phyloP scores from a whole-genome alignment of 2,888 invertebrate species.

The Leptinotarsa haldemani region DNA sequence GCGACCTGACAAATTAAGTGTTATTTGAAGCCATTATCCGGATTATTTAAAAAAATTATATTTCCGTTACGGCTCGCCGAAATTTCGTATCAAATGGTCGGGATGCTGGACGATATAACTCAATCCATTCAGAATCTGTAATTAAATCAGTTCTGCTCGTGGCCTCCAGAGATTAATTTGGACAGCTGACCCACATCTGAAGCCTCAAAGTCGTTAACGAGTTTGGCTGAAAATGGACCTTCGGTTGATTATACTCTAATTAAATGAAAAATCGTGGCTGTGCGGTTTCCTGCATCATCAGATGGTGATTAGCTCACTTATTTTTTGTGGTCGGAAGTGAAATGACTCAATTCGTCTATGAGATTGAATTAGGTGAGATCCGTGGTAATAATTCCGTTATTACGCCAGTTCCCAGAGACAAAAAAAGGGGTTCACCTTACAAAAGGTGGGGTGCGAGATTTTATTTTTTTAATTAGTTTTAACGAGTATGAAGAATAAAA shows the following conservation, averaged over 20 bases:
- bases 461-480: too few relatives aligned
- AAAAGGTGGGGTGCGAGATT: too few relatives aligned
- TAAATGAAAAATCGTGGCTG: neutral
- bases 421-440: too few relatives aligned
- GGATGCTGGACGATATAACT: neutral
- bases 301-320: neutral
- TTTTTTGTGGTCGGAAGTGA: neutral
- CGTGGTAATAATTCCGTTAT: neutral
- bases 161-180: constrained; percentile 1
- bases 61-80: constrained; percentile 3
- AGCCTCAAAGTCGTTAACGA: constrained; percentile 13
- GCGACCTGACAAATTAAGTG: constrained; percentile 4
- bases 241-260: neutral
- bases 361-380: neutral
- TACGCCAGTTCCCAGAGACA: too few relatives aligned
- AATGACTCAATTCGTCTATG: neutral
- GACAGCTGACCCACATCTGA: constrained; percentile 16
- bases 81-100: constrained; percentile 1
- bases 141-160: constrained; percentile 14
- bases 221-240: neutral
- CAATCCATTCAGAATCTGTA: constrained; percentile 4
- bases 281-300: neutral
- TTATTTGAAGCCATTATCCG: constrained; percentile 11
- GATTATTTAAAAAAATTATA: constrained; percentile 2
- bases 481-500: too few relatives aligned